Evolutionary conservation across 2,113 vertebrate species (phyloP), one percentile per base, ranked within the genome.

Genomic region (Oceanodroma tethys): DNA sequence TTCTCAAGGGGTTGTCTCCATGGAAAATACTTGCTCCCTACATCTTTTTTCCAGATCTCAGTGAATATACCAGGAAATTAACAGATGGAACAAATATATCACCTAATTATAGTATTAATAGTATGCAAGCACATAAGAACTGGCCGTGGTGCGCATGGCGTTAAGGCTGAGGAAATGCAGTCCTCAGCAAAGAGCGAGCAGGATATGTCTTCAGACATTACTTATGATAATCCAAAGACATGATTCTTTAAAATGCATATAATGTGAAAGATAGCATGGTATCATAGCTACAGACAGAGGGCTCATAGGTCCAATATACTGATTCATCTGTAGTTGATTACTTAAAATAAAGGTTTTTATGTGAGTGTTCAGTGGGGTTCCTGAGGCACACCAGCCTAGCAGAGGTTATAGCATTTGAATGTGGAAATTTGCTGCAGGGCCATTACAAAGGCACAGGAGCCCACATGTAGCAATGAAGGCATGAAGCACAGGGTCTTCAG

Each of bases 221-320:
- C 11, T 47, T 55, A 6, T 3, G 47, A 21, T 11, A 48, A 22
- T 3, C 34, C 78, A 59, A 40, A 86, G 38, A 4, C 5, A 1
- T 0, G 9, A 2, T 2, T 40, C 7, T 29, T 82, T 19, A 7
- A 27, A 53, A 32, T 1, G 0, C 11, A 2, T 4, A 19, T 30
- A 45, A 11, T 1, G 15, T 27, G 23, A 12, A 25, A n/a, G 42
- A 7, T 0, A 4, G 12, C 40, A 29, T 1, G 14, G 36, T 1
- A 3, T 16, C 30, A 16, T 10, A 32, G 27, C 53, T 53, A 34
- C 29, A 19, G 34, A 20, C 27, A 27, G 34, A 43, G 21, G 13
- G 29, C 63, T 56, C 26, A 7, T 3, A 12, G 29, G 5, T 25
- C 58, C 43, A 19, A 17, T 16, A 25, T 16, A 40, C 14, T 17